Base-by-base conservation (phyloP, 2,888 invertebrate species). In the Dolomedes plantarius region DNA sequence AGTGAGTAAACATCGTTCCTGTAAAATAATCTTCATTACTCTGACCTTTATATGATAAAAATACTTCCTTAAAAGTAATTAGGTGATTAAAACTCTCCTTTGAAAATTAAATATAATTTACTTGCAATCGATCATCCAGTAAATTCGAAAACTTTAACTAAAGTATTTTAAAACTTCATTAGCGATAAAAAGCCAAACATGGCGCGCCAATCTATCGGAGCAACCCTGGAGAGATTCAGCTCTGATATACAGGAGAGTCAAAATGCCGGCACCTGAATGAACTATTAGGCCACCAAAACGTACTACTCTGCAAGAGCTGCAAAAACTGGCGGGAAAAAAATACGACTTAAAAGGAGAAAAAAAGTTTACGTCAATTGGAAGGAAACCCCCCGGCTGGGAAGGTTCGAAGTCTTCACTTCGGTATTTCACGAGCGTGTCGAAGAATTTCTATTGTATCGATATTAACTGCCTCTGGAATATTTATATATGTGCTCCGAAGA, bases 211-310 rank as follows among this genome's bases (percentile, higher is more conserved):
- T 11, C 16, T 16, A 5, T 16, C 46, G 11, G 29, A 27, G 46
- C 29, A 46, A 71, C 41, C 71, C 71, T 19, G 28, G 29, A 69
- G 29, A 27, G 19, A 6, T 71, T 71, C 68, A 67, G n/a, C 41
- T 19, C 41, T 69, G 69, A 69, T 69, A 41, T 71, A 71, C 23
- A n/a, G 46, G 46, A 29, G 71, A 41, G 50, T 29, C 28, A 46
- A 71, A 71, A 71, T 46, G 36, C 46, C 71, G 46, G 71, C 71
- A 71, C 71, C 28, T 71, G 71, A 71, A 71, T 71, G 71, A 71
- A 29, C 68, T 36, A 67, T 67, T 36, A 27, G 36, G 11, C 71
- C 16, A 23, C 19, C 39, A 7, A 7, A 71, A 39, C 41, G 71
- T 71, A 71, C 71, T 46, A 71, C 71, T 71, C 71, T 7, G 71